Conservation (phyloP, 2,113 vertebrate species). For the Glareola pratincola region DNA sequence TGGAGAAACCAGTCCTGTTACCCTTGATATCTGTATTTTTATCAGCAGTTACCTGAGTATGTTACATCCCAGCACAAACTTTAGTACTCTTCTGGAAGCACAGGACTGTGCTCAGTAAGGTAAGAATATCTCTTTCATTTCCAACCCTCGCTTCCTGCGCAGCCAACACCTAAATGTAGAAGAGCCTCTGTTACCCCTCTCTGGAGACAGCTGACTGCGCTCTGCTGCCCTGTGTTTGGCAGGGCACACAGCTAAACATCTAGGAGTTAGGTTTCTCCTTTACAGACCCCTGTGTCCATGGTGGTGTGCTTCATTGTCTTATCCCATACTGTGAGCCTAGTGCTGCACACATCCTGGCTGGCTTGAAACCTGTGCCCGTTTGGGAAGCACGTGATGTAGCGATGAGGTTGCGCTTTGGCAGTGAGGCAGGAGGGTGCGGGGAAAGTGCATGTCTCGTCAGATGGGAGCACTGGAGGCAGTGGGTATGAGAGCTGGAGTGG, state of each 20-base stretch:
- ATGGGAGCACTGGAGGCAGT: not conserved
- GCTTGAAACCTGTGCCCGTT: not conserved
- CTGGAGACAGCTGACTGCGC: not conserved
- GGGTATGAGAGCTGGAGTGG: not conserved
- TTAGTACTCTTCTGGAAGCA: not conserved
- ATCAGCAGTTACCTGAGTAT: not conserved
- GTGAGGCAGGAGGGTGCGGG: fast-evolving
- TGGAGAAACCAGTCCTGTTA: not conserved
- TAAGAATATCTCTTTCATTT: not conserved
- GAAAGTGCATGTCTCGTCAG: fast-evolving
- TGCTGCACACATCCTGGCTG: not conserved
- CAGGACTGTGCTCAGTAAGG: not conserved
- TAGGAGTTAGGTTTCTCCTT: not conserved
- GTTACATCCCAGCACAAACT: not conserved
- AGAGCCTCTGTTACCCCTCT: not conserved
- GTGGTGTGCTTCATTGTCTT: not conserved
- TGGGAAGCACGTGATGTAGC: not conserved
- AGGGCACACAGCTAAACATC: not conserved
- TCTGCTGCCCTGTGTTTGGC: not conserved
- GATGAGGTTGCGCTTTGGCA: not conserved
- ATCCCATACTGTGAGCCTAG: not conserved
- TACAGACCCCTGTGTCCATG: not conserved
- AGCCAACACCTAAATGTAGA: not conserved
- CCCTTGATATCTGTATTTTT: not conserved
- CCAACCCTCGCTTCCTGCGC: not conserved